Base-by-base conservation (phyloP, 2,888 invertebrate genomes). In the Liopterus haemorrhoidalis region DNA sequence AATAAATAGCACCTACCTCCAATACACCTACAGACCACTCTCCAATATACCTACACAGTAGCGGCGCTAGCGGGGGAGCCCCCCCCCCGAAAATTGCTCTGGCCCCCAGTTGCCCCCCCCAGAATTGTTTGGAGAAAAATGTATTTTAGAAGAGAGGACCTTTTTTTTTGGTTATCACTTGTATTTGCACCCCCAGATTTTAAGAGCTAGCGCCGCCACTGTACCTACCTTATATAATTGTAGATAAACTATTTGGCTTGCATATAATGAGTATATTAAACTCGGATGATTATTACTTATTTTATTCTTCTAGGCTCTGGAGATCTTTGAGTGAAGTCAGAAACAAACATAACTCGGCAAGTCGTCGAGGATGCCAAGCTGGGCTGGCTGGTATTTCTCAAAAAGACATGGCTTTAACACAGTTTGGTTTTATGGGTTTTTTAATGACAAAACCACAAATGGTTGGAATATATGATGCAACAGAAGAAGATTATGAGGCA, bases 351-450 rank as follows among this genome's bases (percentile, higher is more conserved):
- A 68, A 80, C 22, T 70, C 74, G 2, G 81, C 81, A 0, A 79
- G 79, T 27, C 69, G 72, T 14, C 66, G 70, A 49, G 69, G 74
- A 20, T 60, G 60, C 5, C 61, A 69, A 8, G 67, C 67, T 1
- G 68, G 75, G 4, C 54, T 70, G 2, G 76, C 76, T 0, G 68
- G 72, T 24, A 80, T 91, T 22, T 80, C 82, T 0, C 93, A 93
- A 63, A 76, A 82, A 52, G 91, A 92, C 61, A 78, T 94, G 75
- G 84, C 84, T 0, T 63, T 92, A 6, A 90, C 92, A 0, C 89
- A 88, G 66, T 88, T 87, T 61, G 91, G 89, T 2, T 93, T 93
- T 62, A 76, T 92, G 60, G 92, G 90, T 0, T 80, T 81, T 53
- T 71, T 79, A 1, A 62, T 87, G 0, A 60, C 85, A 4, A 76